These are phyloP conservation scores for Microtus richardsoni DNA, from an alignment of 2,113 vertebrate species.

Conservation along the genomic window DNA sequence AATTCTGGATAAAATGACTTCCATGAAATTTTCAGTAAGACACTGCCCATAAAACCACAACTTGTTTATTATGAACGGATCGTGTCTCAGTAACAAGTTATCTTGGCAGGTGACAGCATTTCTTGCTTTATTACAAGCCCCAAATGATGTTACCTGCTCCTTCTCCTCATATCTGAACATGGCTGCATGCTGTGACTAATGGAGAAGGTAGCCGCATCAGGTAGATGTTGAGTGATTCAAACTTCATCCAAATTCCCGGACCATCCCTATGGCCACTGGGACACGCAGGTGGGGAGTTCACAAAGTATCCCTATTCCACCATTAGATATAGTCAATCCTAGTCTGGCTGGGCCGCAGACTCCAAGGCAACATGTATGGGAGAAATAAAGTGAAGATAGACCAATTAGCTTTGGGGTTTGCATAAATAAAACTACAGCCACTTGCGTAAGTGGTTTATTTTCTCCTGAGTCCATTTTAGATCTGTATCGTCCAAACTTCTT, in stretches of 20 bases:
- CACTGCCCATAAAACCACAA: background rate
- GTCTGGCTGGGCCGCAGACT: slow-evolving; percentile 4
- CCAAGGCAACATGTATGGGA: background rate
- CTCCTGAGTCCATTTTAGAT: background rate
- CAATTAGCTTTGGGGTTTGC: background rate
- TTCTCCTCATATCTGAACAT: background rate
- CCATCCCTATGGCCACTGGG: background rate
- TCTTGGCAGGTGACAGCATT: background rate
- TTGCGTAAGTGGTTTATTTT: slow-evolving; percentile 17
- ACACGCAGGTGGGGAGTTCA: background rate
- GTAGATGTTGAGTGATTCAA: background rate
- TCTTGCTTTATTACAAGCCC: background rate
- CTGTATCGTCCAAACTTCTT: slow-evolving; percentile 29
- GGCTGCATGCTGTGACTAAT: background rate
- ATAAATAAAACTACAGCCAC: slow-evolving; percentile 2
- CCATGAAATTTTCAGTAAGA: background rate
- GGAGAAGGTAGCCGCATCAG: background rate
- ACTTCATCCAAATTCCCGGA: background rate
- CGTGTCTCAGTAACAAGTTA: background rate
- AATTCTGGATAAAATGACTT: background rate
- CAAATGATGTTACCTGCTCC: background rate
- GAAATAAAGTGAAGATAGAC: background rate
- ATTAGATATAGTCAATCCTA: background rate
- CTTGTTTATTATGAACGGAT: background rate
- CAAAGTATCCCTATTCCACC: background rate